Evolutionary conservation across 2,797 vertebrate species (phyloP).

Genomic region (Falco naumanni): DNA sequence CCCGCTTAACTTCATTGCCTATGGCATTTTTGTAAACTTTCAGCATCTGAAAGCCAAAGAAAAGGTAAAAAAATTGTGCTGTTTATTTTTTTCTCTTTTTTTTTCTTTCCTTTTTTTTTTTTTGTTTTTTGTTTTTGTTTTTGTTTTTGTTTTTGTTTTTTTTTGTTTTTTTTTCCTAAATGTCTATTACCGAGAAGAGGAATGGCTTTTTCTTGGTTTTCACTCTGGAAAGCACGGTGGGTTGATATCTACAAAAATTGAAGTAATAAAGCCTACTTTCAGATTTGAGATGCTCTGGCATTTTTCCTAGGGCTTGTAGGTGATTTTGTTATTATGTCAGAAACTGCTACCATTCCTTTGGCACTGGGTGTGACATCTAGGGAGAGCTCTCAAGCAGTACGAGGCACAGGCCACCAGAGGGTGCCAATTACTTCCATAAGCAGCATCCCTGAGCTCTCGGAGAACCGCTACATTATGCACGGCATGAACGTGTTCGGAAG

Average conservation of each 20-base stretch:
- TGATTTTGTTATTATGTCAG: not conserved
- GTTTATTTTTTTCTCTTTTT: fast-evolving
- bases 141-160: not conserved
- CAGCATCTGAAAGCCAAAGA: not conserved
- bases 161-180: not conserved
- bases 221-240: not conserved
- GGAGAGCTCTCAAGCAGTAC: not conserved
- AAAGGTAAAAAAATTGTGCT: not conserved
- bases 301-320: not conserved
- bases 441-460: not conserved
- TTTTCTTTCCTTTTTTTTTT: not conserved
- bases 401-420: slow-evolving; percentile 48
- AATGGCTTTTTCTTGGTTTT: not conserved
- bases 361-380: fast-evolving
- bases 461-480: not conserved
- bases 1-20: not conserved
- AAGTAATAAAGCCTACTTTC: not conserved
- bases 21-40: not conserved
- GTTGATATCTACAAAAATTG: not conserved
- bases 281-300: not conserved
- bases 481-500: not conserved
- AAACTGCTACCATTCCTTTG: not conserved
- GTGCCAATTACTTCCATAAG: slow-evolving; percentile 8
- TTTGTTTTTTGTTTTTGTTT: fast-evolving
- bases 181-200: not conserved